Base-by-base conservation (phyloP, 2,797 vertebrate genomes). In the Pelobates cultripes region DNA sequence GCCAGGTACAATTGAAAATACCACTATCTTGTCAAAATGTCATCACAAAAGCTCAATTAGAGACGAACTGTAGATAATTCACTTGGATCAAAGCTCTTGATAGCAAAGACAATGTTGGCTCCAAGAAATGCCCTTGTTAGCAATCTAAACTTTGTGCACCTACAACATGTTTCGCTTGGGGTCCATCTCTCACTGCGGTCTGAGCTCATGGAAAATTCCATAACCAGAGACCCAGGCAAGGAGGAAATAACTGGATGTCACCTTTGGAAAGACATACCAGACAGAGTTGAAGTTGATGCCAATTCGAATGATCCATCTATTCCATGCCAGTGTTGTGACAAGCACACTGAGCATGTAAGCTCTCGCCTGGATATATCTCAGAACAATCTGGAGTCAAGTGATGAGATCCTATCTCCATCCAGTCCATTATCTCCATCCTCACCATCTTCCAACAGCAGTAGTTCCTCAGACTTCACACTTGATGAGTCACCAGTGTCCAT, bases 221-320 rank as follows among this genome's bases (percentile, higher is more conserved):
- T 60, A 1, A 81, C 88, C 67, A 80, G 71, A 5, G 79, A 60
- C 0, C 87, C 76, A 4, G 88, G 79, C 3, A 86, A 87, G 0
- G 71, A 45, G 17, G 57, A 45, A 15, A 85, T 85, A 1, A 87
- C 84, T 0, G 63, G 84, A 70, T 86, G 83, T 82, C 69, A 80
- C 42, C 85, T 85, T 40, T 69, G 55, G 0, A 75, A 85, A 44
- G 87, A 87, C 14, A 14, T n/a, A 61, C 73, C 51, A 0, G 85
- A 55, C 2, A 72, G 75, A 0, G 74, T 75, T 9, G 73, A 89
- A 0, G 88, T 93, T 77, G 94, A 99, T 57, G 94, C 96, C 44
- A 99, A 99, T 85, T 99, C 96, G 90, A 99, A 99, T 69, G 96
- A 93, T 12, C 95, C 97, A 0, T 96, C 94, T 2, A 86, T 97